A percentile compares a stretch with the other conserved stretches of the same genome.
phyloP scores from a whole-genome alignment of 2,113 vertebrate species.

The Kryptolebias marmoratus region DNA sequence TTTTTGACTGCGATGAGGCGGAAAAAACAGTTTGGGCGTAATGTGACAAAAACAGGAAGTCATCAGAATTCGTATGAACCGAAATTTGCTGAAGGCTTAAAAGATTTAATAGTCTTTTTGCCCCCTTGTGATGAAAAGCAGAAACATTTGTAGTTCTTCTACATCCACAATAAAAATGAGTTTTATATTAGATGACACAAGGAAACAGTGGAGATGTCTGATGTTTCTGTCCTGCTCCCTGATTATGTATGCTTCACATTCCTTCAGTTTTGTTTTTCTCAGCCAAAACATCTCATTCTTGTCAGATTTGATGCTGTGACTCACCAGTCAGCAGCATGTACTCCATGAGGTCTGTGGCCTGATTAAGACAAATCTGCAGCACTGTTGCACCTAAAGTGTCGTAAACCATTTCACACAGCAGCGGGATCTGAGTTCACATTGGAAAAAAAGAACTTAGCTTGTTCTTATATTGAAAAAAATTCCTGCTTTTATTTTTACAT shows the following conservation, averaged over 20 bases:
- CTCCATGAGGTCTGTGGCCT: slow-evolving; percentile 12
- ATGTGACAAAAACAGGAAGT: slow-evolving; percentile 1
- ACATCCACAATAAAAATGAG: slow-evolving; percentile 86
- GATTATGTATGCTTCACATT: slow-evolving; percentile 33
- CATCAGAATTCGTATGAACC: slow-evolving; percentile 10
- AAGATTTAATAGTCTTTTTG: slow-evolving; percentile 62
- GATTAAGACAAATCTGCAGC: slow-evolving; percentile 41
- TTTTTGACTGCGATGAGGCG: neutral
- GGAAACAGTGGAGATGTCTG: slow-evolving; percentile 46
- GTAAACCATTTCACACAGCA: slow-evolving; percentile 12
- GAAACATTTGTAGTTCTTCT: slow-evolving; percentile 78
- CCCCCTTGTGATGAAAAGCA: slow-evolving; percentile 71
- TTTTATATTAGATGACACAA: slow-evolving; percentile 76
- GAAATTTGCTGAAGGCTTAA: slow-evolving; percentile 23
- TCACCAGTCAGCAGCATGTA: slow-evolving; percentile 48
- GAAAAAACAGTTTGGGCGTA: neutral
- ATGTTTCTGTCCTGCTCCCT: slow-evolving; percentile 54
- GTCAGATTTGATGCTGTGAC: slow-evolving; percentile 56
- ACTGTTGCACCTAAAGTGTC: slow-evolving; percentile 34
- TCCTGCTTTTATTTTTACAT: slow-evolving; percentile 8
- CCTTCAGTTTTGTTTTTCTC: slow-evolving; percentile 26
- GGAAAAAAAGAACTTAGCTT: slow-evolving; percentile 2
- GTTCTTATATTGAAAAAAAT: neutral
- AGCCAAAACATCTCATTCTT: slow-evolving; percentile 44
- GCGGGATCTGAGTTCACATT: slow-evolving; percentile 1